Evolutionary conservation across 2,888 invertebrate genomes (phyloP).

Genomic region (Dicyrtoma fusca): DNA sequence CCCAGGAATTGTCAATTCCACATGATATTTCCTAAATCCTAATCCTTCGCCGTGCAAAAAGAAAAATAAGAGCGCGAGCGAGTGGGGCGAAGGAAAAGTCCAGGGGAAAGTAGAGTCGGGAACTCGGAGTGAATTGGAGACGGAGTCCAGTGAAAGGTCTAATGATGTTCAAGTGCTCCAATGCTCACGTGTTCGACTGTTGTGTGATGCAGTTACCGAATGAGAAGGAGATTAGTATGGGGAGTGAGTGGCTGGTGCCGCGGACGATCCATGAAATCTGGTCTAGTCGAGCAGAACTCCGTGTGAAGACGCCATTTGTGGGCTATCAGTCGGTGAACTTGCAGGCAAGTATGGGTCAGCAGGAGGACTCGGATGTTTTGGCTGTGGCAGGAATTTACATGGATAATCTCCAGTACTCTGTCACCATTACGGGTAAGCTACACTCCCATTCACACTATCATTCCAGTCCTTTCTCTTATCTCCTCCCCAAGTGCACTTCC

Average conservation of each 20-base stretch:
- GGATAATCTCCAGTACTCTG: slow-evolving; percentile 53
- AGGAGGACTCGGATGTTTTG: slow-evolving; percentile 54
- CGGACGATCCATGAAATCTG: slow-evolving; percentile 49
- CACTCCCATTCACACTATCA: background rate
- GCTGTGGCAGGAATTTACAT: slow-evolving; percentile 54
- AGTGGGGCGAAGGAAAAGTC: too few relatives aligned
- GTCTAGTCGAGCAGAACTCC: slow-evolving; percentile 53
- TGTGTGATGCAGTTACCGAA: slow-evolving; percentile 46
- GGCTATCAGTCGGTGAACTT: slow-evolving; percentile 53
- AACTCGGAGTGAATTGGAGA: too few relatives aligned
- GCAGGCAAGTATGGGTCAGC: slow-evolving; percentile 52
- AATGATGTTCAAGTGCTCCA: too few relatives aligned
- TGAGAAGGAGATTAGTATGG: slow-evolving; percentile 54
- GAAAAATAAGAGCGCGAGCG: too few relatives aligned
- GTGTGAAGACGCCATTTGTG: slow-evolving; percentile 55
- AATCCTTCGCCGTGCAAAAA: too few relatives aligned
- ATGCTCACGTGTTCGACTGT: background rate
- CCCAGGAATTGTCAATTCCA: too few relatives aligned
- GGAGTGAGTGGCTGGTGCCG: slow-evolving; percentile 53
- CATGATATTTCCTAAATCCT: too few relatives aligned
- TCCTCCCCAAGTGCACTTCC: background rate
- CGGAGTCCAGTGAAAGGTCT: too few relatives aligned
- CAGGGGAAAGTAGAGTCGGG: too few relatives aligned
- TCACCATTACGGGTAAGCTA: slow-evolving; percentile 52
- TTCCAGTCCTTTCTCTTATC: background rate